Evolutionary conservation across 2,113 vertebrate genomes (phyloP), one percentile per base, ranked within the genome.

Genomic region (Atlantisia rogersi): DNA sequence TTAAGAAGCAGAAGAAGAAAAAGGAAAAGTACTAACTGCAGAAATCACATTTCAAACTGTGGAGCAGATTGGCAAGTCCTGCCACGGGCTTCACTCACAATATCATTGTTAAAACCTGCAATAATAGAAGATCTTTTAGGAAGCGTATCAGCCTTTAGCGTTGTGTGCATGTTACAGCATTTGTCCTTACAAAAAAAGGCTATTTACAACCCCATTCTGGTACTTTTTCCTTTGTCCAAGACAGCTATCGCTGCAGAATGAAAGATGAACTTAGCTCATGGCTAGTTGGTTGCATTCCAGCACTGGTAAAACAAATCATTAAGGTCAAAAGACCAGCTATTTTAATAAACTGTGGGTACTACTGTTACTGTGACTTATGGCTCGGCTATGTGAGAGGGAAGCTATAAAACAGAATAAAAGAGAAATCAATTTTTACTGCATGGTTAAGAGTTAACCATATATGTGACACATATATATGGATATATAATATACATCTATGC

Each of bases 151-250:
- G 78, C 22, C 78, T 79, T 91, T 42, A 85, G 63, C 63, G 55
- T 5, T 69, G 50, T 42, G n/a, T 46, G 64, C 40, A 35, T 37
- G 40, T 37, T 88, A 63, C 37, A 70, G 40, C 21, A 75, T 91
- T 86, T 77, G 88, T 74, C 55, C 60, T 92, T 29, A 69, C 59
- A 85, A 95, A 82, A 39, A 91, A 91, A 87, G 64, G 64, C 55
- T 68, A 64, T 90, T 91, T 90, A 44, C 37, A 91, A 53, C 22
- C 53, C 65, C 20, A 44, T 56, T 91, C 42, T 76, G 76, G 37
- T 10, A n/a, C 46, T 67, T 91, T 76, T 80, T 20, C 70, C 52
- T 94, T 71, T 69, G 63, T 22, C 31, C 82, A 81, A 76, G 71
- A 60, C 35, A 68, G 58, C 62, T 48, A 71, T 52, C 58, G 31